Percentiles rank a stretch among this genome's conserved stretches.
phyloP scores from a whole-genome alignment of 23 tunicate genomes.

The Trididemnum clinides region DNA sequence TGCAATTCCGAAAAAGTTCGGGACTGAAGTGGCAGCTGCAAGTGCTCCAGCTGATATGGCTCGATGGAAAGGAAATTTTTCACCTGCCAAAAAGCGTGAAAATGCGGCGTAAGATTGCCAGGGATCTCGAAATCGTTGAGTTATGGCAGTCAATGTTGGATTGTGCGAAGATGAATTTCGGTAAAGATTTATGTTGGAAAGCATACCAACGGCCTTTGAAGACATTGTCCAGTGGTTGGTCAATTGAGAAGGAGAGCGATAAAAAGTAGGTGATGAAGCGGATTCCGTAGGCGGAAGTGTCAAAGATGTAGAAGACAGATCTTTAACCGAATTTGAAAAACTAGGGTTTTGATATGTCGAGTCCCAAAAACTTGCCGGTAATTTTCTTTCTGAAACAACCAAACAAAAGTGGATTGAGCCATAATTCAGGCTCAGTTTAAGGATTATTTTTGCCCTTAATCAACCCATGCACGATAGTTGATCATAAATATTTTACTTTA shows the following conservation, averaged over 20 bases:
- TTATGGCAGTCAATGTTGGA: not conserved
- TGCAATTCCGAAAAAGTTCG: not conserved
- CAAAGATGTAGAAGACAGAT: not conserved
- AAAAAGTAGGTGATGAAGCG: too few relatives aligned
- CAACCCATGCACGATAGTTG: too few relatives aligned
- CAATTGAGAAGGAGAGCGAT: too few relatives aligned
- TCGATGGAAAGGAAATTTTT: not conserved
- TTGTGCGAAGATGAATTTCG: not conserved
- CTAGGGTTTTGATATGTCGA: slow-evolving; percentile 23
- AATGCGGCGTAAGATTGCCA: slow-evolving; percentile 19
- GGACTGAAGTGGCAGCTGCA: not conserved
- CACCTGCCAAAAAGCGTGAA: not conserved
- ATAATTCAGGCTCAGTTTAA: too few relatives aligned
- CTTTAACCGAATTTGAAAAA: not conserved
- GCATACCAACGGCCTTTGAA: not conserved
- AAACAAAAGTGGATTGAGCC: too few relatives aligned
- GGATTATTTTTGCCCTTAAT: too few relatives aligned
- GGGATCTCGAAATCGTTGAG: not conserved
- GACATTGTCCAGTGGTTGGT: not conserved
- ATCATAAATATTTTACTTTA: too few relatives aligned
- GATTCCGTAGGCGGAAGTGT: too few relatives aligned
- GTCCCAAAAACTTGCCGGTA: slow-evolving; percentile 24
- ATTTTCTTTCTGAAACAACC: not conserved
- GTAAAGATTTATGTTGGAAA: not conserved
- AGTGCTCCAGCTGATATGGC: slow-evolving; percentile 16